Percentiles rank a stretch among this genome's conserved stretches.
phyloP scores from a whole-genome alignment of 1,140 invertebrate genomes.

The Palaemon carinicauda region DNA sequence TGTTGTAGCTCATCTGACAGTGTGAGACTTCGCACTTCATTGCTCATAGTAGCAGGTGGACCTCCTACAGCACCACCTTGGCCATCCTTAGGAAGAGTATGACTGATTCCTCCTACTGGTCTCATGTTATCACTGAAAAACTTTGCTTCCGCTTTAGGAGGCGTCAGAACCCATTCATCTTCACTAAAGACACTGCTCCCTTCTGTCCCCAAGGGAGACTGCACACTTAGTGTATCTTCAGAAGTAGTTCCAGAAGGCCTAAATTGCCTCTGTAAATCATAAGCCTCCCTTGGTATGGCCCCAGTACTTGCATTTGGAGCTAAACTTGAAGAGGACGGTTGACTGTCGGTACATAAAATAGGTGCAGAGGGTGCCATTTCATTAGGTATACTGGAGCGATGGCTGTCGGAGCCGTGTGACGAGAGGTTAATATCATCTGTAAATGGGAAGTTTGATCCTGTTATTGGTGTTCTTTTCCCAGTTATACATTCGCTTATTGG shows the following conservation, averaged over 20 bases:
- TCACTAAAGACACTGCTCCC: constrained; percentile 47
- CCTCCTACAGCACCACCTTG: not conserved
- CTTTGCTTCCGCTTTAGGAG: constrained; percentile 20
- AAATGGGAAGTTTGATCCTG: constrained; percentile 61
- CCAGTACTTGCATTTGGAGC: constrained; percentile 37
- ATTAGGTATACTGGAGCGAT: constrained; percentile 33
- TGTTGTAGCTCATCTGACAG: constrained; percentile 42
- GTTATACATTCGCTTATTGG: constrained; percentile 85
- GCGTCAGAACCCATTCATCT: constrained; percentile 25
- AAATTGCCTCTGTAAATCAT: constrained; percentile 29
- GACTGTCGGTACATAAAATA: constrained; percentile 17
- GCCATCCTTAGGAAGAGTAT: constrained; percentile 16
- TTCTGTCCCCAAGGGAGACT: constrained; percentile 42
- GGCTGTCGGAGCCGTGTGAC: constrained; percentile 15
- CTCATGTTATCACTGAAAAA: constrained; percentile 39
- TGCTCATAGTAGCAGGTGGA: not conserved
- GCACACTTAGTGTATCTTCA: constrained; percentile 36
- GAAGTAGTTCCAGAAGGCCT: constrained; percentile 37
- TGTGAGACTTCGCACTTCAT: constrained; percentile 18
- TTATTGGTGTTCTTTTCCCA: constrained; percentile 69
- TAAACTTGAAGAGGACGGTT: constrained; percentile 26
- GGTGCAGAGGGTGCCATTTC: constrained; percentile 57
- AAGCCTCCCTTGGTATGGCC: constrained; percentile 43
- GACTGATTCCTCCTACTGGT: not conserved
- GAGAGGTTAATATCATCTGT: constrained; percentile 14